Conservation (phyloP, 2,888 invertebrate genomes). For the Ypsolopha scabrella region DNA sequence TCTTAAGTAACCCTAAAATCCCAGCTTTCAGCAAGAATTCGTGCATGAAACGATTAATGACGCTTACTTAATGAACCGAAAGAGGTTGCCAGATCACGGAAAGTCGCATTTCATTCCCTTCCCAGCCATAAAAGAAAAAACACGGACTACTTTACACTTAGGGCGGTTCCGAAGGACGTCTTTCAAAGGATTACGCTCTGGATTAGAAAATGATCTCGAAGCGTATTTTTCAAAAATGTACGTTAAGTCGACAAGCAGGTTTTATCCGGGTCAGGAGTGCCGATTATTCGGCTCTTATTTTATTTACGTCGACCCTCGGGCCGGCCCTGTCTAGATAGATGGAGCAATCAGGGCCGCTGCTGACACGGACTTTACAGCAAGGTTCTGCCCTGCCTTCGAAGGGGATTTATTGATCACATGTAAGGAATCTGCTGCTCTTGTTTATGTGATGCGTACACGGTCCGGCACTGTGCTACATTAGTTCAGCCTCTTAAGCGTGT, state of each 20-base stretch:
- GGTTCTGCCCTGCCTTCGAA: slow-evolving; percentile 27
- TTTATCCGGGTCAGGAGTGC: slow-evolving; percentile 17
- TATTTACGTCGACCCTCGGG: slow-evolving; percentile 39
- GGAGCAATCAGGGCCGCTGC: slow-evolving; percentile 53
- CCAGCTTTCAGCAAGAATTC: background rate
- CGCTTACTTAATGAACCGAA: background rate
- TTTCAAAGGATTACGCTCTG: background rate
- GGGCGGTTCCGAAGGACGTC: background rate
- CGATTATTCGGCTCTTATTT: slow-evolving; percentile 48
- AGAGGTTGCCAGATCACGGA: background rate
- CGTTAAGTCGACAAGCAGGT: slow-evolving; percentile 13
- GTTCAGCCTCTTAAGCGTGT: background rate
- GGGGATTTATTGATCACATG: slow-evolving; percentile 57
- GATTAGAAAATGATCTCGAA: background rate
- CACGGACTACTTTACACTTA: background rate
- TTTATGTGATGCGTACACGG: slow-evolving; percentile 31
- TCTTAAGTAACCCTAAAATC: background rate
- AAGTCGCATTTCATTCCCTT: background rate
- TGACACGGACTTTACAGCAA: slow-evolving; percentile 47
- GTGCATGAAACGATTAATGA: slow-evolving; percentile 3
- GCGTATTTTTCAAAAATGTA: slow-evolving; percentile 8
- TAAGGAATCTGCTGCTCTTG: slow-evolving; percentile 45
- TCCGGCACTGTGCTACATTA: background rate
- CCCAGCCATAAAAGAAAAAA: background rate
- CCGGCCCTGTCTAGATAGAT: slow-evolving; percentile 46